Percentiles rank a stretch among this genome's conserved stretches.
phyloP scores from a whole-genome alignment of 2,113 vertebrate species.

The Pungitius pungitius region DNA sequence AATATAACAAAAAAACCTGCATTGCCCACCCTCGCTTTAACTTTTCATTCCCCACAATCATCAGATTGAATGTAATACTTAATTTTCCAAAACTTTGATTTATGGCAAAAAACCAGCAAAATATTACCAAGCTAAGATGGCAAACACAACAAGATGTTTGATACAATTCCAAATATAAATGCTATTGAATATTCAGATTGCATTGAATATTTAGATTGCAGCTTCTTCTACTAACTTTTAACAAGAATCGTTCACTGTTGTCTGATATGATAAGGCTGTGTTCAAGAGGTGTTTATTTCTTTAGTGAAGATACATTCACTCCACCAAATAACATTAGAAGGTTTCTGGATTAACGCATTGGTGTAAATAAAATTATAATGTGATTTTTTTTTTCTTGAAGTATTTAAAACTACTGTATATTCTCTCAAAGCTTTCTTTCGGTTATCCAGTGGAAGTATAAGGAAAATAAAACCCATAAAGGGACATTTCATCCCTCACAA shows the following conservation, averaged over 20 bases:
- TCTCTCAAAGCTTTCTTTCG: background rate
- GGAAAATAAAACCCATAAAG: background rate
- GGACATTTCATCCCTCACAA: background rate
- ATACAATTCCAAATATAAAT: background rate
- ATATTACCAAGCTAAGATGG: background rate
- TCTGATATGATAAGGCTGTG: background rate
- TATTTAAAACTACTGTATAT: background rate
- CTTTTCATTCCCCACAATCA: background rate
- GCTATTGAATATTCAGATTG: background rate
- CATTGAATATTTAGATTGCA: background rate
- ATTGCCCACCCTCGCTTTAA: background rate
- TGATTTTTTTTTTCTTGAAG: too few relatives aligned
- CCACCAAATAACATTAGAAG: constrained; percentile 19
- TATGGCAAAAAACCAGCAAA: background rate
- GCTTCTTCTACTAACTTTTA: background rate
- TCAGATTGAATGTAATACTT: background rate
- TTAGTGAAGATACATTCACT: background rate
- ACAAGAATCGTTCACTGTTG: background rate
- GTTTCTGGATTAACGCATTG: background rate
- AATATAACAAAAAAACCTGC: too few relatives aligned
- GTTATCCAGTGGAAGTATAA: background rate
- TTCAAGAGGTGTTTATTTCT: background rate
- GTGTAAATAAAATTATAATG: background rate
- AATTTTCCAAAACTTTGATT: background rate
- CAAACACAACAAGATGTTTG: too few relatives aligned